Percentiles rank a stretch among this genome's conserved stretches.
Evolutionary conservation across 2,888 invertebrate genomes (phyloP).

Genomic region (Falcaria lacertinaria): DNA sequence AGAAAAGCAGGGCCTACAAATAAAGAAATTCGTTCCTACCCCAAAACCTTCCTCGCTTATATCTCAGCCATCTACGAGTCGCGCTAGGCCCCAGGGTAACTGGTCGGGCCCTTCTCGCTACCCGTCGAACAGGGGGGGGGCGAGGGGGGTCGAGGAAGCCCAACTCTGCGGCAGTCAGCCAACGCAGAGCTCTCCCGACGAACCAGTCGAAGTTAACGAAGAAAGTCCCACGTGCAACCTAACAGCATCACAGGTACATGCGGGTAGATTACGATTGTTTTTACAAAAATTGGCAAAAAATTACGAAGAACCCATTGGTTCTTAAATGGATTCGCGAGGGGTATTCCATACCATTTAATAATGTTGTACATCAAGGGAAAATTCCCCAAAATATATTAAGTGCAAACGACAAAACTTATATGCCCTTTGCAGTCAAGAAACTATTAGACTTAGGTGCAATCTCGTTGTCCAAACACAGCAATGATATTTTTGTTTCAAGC

Average conservation of each 20-base stretch:
- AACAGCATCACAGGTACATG: conserved; percentile 13
- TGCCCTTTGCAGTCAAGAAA: no score
- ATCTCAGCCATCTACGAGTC: neutral
- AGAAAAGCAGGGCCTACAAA: conserved; percentile 10
- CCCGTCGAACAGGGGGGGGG: no score
- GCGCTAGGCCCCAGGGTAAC: conserved; percentile 17
- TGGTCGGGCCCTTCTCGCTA: no score
- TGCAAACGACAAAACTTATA: no score
- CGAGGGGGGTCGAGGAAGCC: conserved; percentile 11
- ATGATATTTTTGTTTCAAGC: no score
- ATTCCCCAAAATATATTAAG: no score
- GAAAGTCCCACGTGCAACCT: neutral
- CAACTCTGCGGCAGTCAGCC: no score
- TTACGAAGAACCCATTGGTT: conserved; percentile 8
- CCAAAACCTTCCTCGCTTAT: neutral
- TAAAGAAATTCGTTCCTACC: conserved; percentile 3
- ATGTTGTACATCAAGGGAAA: neutral
- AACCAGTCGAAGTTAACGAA: neutral
- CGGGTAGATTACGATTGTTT: conserved; percentile 7
- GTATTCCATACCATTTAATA: conserved; percentile 8
- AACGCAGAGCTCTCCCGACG: neutral
- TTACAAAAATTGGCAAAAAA: neutral
- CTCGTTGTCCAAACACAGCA: no score
- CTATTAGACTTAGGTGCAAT: no score
- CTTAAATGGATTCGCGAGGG: conserved; percentile 13